phyloP scores from a whole-genome alignment of 2,113 vertebrate genomes.

The Oxyruncus cristatus region DNA sequence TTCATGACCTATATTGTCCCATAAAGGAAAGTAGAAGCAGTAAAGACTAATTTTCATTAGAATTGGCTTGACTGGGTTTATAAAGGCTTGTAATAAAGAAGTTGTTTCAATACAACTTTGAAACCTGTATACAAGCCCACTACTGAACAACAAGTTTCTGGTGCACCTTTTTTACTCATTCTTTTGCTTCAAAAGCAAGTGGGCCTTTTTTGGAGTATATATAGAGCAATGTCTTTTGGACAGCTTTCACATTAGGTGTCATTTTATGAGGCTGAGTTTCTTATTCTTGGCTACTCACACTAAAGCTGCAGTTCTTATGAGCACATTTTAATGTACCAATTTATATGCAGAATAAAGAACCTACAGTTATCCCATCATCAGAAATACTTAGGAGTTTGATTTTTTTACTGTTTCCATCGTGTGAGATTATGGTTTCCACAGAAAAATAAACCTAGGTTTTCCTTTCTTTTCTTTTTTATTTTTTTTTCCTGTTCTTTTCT shows the following conservation, averaged over 20 bases:
- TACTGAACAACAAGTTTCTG: background rate
- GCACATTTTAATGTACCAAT: conserved; percentile 34
- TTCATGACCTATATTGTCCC: background rate
- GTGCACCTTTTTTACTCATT: background rate
- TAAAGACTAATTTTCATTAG: background rate
- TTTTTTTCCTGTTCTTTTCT: background rate
- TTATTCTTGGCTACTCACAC: conserved; percentile 21
- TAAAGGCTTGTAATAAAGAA: background rate
- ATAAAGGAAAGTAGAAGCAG: background rate
- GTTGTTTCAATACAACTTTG: background rate
- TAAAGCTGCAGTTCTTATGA: background rate
- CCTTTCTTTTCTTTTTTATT: background rate
- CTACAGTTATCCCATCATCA: conserved; percentile 2
- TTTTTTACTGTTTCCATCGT: background rate
- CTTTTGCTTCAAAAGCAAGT: background rate
- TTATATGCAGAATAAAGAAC: conserved; percentile 54
- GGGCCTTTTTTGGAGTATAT: background rate
- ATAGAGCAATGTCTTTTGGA: background rate
- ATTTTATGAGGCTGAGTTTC: conserved; percentile 34
- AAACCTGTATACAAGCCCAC: background rate
- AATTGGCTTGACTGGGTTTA: background rate
- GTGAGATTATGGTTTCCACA: background rate
- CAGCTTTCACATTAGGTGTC: conserved; percentile 10
- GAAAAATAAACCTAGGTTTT: background rate
- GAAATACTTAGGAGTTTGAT: background rate